A percentile compares a stretch with the other conserved stretches of the same genome.
Conservation (phyloP, 2,888 invertebrate genomes). For the Miltochrista miniata region DNA sequence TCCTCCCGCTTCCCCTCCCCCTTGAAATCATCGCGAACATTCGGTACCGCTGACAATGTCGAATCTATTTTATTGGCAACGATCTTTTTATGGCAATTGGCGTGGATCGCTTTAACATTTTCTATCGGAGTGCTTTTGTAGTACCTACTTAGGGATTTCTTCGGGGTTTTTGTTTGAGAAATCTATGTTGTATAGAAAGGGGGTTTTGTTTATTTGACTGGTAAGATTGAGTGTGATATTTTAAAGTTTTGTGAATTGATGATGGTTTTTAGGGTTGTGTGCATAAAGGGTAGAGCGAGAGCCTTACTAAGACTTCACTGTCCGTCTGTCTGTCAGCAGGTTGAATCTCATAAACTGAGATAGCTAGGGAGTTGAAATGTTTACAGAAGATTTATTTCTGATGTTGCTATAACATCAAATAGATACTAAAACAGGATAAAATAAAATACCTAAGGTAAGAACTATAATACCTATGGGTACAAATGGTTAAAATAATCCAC, state of each 20-base stretch:
- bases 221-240: constrained; percentile 14
- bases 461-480: too few species aligned
- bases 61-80: constrained; percentile 74
- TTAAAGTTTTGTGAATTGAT: background rate
- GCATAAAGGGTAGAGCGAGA: too few species aligned
- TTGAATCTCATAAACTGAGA: too few species aligned
- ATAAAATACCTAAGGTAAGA: too few species aligned
- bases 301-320: too few species aligned
- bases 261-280: too few species aligned
- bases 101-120: constrained; percentile 74
- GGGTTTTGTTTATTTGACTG: constrained; percentile 14
- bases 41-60: constrained; percentile 71
- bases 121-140: constrained; percentile 67
- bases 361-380: too few species aligned
- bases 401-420: too few species aligned
- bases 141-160: constrained; percentile 44
- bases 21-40: constrained; percentile 33
- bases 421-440: too few species aligned
- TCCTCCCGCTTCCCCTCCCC: constrained; percentile 37
- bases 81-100: constrained; percentile 80
- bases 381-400: too few species aligned
- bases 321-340: too few species aligned
- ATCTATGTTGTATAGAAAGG: constrained; percentile 45
- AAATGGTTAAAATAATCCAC: too few species aligned
- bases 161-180: constrained; percentile 41